Evolutionary conservation across 2,113 vertebrate genomes (phyloP).

Genomic region (Terrapene triunguis): DNA sequence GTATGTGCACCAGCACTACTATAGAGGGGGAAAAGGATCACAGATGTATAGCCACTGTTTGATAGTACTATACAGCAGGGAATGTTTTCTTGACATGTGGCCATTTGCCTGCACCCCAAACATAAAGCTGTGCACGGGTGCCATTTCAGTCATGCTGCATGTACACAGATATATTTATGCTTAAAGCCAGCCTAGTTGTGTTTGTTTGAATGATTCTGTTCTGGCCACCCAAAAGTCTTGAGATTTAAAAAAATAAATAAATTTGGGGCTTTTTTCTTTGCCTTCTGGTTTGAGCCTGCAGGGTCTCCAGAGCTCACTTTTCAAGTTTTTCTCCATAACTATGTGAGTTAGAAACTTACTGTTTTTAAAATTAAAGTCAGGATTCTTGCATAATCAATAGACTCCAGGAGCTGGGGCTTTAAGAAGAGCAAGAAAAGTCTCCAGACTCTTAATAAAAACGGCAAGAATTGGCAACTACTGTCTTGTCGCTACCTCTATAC

Average conservation of each 20-base stretch:
- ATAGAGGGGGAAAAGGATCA: neutral
- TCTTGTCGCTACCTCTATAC: neutral
- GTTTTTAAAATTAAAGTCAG: neutral
- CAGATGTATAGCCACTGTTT: neutral
- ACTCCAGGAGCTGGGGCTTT: neutral
- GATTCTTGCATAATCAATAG: neutral
- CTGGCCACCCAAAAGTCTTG: neutral
- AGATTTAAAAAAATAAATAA: neutral
- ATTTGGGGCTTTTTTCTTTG: neutral
- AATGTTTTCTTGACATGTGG: neutral
- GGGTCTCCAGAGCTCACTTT: neutral
- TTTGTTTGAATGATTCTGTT: neutral
- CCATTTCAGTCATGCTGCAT: neutral
- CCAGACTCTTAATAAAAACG: neutral
- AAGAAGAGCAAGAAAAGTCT: neutral
- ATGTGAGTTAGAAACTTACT: neutral
- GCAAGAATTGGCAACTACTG: neutral
- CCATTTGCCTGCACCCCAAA: neutral
- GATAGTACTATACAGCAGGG: neutral
- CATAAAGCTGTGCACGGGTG: neutral
- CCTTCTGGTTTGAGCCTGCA: neutral
- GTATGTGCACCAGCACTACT: neutral
- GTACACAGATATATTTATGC: neutral
- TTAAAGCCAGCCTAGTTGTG: neutral
- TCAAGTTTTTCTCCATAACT: neutral